Evolutionary conservation across 2,113 vertebrate genomes (phyloP), one percentile per base, ranked within the genome.

Genomic region (Ictidomys tridecemlineatus): DNA sequence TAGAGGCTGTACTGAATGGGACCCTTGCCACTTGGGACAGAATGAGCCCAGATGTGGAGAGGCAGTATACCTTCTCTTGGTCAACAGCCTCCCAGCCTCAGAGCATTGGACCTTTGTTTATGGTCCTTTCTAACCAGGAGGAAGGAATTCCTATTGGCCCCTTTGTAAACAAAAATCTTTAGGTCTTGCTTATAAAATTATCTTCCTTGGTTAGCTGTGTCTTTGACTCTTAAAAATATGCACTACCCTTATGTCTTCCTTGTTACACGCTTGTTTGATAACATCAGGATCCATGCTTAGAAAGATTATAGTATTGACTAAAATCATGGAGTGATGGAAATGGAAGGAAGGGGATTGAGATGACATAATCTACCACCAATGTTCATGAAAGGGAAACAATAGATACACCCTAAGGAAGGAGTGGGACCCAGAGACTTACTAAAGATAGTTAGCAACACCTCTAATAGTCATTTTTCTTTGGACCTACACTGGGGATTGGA

Each of bases 121-220:
- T 32, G 80, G n/a, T 20, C 4, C 28, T 30, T n/a, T 18, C 16
- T 70, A 53, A 63, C 42, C 53, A 39, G 73, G 37, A 79, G 63
- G 37, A 89, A 93, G 77, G 34, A 7, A 78, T 97, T 95, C 45
- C 58, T 42, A 14, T 0, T 72, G 70, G 84, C 42, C 34, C 8
- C 37, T 76, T 87, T 70, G 28, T 84, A 85, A 93, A 61, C 12
- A 61, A 69, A 30, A 24, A 91, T 58, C 63, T 86, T 88, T 10
- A 58, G 76, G 32, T 61, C 13, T 65, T 95, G 94, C 48, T 90
- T 82, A 30, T 89, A 65, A 88, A 90, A 89, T 78, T 79, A 18
- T 0, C 34, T 91, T 28, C 16, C n/a, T 4, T 89, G 42, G n/a
- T 39, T 91, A 86, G 48, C 24, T 72, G 14, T 82, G 67, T 93